phyloP scores from a whole-genome alignment of 2,797 vertebrate genomes.

The Manis javanica region DNA sequence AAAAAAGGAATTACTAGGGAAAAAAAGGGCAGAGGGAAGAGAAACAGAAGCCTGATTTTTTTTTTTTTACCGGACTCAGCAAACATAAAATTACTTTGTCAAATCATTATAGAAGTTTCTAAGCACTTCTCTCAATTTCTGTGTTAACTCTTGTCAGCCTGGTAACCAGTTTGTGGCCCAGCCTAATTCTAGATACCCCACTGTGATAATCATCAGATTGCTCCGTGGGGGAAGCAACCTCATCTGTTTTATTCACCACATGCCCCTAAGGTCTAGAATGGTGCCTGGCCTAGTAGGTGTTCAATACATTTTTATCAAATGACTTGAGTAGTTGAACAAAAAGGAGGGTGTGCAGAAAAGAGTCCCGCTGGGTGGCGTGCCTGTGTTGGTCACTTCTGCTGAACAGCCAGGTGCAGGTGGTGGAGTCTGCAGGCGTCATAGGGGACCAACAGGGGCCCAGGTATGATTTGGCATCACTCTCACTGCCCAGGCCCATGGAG shows the following conservation, averaged over 20 bases:
- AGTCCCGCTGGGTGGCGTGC: fast-evolving
- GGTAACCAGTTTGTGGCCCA: neutral
- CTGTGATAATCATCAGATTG: neutral
- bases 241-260: neutral
- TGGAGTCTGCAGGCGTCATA: neutral
- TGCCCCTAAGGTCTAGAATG: neutral
- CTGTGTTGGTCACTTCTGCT: neutral
- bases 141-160: neutral
- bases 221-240: neutral
- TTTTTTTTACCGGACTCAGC: neutral
- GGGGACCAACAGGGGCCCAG: neutral
- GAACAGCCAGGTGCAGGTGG: neutral
- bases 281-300: neutral
- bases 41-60: neutral
- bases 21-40: neutral
- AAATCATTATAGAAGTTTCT: neutral
- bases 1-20: neutral
- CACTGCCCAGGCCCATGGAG: too few relatives aligned
- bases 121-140: neutral
- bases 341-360: neutral
- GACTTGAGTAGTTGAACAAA: neutral
- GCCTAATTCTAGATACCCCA: neutral
- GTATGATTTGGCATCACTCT: neutral
- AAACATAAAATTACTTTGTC: neutral
- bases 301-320: neutral